These are phyloP conservation scores for Diaperis boleti DNA, from an alignment of 2,888 invertebrate genomes.

Conservation along the genomic window DNA sequence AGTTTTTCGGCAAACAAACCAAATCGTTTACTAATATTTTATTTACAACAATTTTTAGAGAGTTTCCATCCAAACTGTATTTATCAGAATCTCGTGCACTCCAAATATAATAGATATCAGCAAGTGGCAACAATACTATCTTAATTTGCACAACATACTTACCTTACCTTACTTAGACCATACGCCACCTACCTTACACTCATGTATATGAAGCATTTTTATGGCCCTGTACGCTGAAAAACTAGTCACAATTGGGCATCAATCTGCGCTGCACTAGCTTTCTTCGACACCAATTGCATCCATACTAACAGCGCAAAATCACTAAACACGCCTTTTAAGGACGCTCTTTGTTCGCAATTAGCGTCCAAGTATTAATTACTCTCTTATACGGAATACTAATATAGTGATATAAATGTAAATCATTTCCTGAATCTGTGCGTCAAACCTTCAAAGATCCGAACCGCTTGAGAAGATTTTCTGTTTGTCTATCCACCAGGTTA, in stretches of 20 bases:
- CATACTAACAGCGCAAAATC: conserved; percentile 11
- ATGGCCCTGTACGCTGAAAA: not conserved
- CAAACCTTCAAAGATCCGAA: conserved; percentile 4
- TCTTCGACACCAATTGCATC: not conserved
- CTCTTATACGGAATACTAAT: conserved; percentile 26
- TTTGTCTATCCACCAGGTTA: not conserved
- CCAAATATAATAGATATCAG: too few relatives aligned
- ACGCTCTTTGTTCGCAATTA: conserved; percentile 21
- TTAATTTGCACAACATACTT: too few relatives aligned
- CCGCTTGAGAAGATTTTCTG: not conserved
- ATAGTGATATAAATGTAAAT: conserved; percentile 34
- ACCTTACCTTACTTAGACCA: too few relatives aligned
- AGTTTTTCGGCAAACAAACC: too few relatives aligned
- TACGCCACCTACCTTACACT: not conserved
- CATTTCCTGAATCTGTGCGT: conserved; percentile 24
- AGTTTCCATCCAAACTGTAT: too few relatives aligned
- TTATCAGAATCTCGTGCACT: too few relatives aligned
- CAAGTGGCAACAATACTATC: too few relatives aligned
- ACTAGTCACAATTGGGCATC: not conserved
- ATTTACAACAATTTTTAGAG: too few relatives aligned
- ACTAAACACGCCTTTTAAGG: conserved; percentile 6
- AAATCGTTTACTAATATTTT: too few relatives aligned
- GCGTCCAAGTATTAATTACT: conserved; percentile 20
- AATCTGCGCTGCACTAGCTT: not conserved
- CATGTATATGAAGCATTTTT: not conserved